A percentile compares a stretch with the other conserved stretches of the same genome.
These are phyloP conservation scores for Zoanthus solanderi DNA, from an alignment of 92 coral and sea anemone genomes.

Conservation along the genomic window DNA sequence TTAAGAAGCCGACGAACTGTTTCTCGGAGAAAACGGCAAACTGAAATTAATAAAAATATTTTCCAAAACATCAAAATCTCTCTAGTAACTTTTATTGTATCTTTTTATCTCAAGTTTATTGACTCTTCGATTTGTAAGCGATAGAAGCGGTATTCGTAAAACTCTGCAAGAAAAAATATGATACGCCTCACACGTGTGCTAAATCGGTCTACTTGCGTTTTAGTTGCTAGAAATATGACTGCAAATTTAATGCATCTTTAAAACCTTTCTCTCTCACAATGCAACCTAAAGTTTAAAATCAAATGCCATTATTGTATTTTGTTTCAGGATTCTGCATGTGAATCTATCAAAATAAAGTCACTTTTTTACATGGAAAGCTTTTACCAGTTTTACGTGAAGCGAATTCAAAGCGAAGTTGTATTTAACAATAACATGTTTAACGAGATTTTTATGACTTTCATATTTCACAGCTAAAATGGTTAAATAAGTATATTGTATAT, in stretches of 20 bases:
- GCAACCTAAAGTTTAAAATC: too few species aligned
- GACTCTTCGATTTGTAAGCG: background rate
- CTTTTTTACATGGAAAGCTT: background rate
- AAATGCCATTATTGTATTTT: background rate
- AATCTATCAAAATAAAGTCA: background rate
- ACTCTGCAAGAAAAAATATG: background rate
- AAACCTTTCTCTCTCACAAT: too few species aligned
- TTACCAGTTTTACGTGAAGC: background rate
- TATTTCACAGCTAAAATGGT: background rate
- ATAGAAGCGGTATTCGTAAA: background rate
- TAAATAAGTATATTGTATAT: background rate
- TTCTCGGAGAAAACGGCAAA: background rate
- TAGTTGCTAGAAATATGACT: background rate
- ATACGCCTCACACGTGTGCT: background rate
- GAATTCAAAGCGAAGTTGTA: background rate
- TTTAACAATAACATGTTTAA: background rate
- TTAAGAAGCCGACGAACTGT: slow-evolving; percentile 7
- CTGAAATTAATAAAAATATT: slow-evolving; percentile 18
- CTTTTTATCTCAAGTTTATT: background rate
- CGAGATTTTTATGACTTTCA: background rate
- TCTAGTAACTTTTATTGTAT: slow-evolving; percentile 16
- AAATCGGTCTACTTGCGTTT: background rate
- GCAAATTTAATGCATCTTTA: background rate
- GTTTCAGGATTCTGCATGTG: background rate
- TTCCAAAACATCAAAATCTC: background rate